Base-by-base conservation (phyloP, 1,140 invertebrate genomes). In the Chymomyza costata region DNA sequence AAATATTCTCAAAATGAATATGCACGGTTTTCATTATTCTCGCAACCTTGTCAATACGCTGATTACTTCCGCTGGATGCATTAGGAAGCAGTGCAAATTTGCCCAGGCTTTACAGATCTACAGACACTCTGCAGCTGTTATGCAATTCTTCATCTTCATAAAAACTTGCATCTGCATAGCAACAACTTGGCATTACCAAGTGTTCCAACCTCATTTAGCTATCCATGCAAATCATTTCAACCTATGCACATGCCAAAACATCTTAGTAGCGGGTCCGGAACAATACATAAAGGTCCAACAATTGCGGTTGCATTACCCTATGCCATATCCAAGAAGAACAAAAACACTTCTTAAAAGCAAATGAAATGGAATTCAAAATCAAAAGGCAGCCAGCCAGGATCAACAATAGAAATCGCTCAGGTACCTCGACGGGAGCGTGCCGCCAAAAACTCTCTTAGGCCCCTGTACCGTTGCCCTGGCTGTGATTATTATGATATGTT, bases 231-330 rank as follows among this genome's bases (percentile, higher is more conserved):
- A 49, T 47, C 32, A 45, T 48, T 31, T 19, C 53, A 70, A 63
- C 76, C 45, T 34, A 45, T 74, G 74, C 74, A 80, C 74, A 80
- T 80, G 74, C 69, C 62, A 81, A 82, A 65, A 82, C 65, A 13
- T 11, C 25, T 25, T 37, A 25, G 48, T 6, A 15, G 17, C 15
- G 14, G 18, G 65, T 52, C n/a, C 53, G 40, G 37, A 49, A 63
- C 62, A 62, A 67, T 25, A 57, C 31, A 11, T 38, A 32, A 32
- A 46, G 43, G 17, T 15, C 28, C 37, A 71, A 80, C 74, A 80
- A 80, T 80, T 80, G 74, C 61, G 74, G 74, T 81, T 81, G 61
- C 74, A 81, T 74, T 80, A 54, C 61, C 60, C 40, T 52, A 21
- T n/a, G 15, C 15, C 15, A 37, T 37, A n/a, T n/a, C n/a, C 34